phyloP scores from a whole-genome alignment of 2,888 invertebrate genomes.

The Deilephila elpenor region DNA sequence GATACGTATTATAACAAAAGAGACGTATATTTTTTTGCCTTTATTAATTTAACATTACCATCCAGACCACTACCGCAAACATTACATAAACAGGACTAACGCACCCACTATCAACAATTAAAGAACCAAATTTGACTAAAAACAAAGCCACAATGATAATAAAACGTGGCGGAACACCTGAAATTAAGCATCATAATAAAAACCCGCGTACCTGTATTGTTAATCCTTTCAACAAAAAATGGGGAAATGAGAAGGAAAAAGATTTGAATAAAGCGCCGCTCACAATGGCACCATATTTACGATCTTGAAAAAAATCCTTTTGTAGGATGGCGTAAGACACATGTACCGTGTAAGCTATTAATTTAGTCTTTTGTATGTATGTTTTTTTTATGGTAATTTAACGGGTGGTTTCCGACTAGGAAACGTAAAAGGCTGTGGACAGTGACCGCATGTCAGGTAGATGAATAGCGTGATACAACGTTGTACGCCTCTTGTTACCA shows the following conservation, averaged over 20 bases:
- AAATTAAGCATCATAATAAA: constrained; percentile 65
- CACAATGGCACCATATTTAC: constrained; percentile 79
- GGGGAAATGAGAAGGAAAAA: constrained; percentile 78
- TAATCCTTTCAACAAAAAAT: constrained; percentile 80
- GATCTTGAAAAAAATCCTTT: constrained; percentile 69
- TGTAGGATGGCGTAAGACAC: constrained; percentile 72
- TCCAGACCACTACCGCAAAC: background rate
- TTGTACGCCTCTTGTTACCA: background rate
- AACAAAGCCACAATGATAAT: constrained; percentile 16
- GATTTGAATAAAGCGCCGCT: constrained; percentile 66
- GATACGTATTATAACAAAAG: too few relatives aligned
- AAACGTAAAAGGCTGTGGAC: constrained; percentile 9
- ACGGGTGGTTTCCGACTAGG: constrained; percentile 14
- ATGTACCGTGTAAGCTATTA: constrained; percentile 59
- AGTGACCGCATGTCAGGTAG: background rate
- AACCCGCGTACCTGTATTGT: constrained; percentile 70
- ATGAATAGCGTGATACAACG: background rate
- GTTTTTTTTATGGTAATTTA: constrained; percentile 22
- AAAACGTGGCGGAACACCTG: constrained; percentile 43
- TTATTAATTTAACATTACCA: too few relatives aligned
- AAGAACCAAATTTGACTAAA: background rate
- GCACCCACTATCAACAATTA: background rate
- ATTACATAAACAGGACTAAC: background rate
- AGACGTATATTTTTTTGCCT: too few relatives aligned
- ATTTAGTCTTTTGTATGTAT: constrained; percentile 10